Base-by-base conservation (phyloP, 2,797 vertebrate genomes). In the Urosaurus nigricauda region DNA sequence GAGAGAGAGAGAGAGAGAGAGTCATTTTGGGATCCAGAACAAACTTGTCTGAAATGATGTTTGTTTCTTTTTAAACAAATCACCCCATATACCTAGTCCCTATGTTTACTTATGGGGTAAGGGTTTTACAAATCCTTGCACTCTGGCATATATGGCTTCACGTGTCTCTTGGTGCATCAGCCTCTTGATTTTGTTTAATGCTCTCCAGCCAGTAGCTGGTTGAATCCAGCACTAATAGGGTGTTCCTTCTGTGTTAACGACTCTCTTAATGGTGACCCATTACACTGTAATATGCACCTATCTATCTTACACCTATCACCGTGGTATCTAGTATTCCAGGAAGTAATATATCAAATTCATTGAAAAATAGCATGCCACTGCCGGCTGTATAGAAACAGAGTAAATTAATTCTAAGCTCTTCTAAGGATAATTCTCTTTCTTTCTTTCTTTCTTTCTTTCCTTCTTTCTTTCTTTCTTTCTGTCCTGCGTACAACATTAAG, bases 181-280 rank as follows among this genome's bases (percentile, higher is more conserved):
- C 13, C 17, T 65, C 79, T 56, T 56, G 79, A 32, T 68, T 86
- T 81, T 82, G 79, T 56, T 85, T 82, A 86, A 68, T 26, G 56
- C 24, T 77, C 35, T 77, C 79, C 14, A 40, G 37, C 37, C 75
- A 84, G 83, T 73, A 73, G 88, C 63, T 56, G 70, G 74, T 79
- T 81, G 71, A 86, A 89, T 86, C 73, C 70, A 74, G 40, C 79
- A 82, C 84, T 89, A 86, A 89, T 84, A 86, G 84, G 71, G 58
- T 86, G 43, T 86, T 82, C 58, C 58, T 89, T 89, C 71, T 68
- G 82, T 82, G 58, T 83, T 89, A 89, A 89, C 51, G 58, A 82
- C 84, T 86, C 60, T 89, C 70, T 86, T 89, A 89, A 89, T 89
- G 60, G 71, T 89, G 88, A 77, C 88, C 84, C 84, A 86, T 86